These are phyloP conservation scores for Aproaerema taeniolella DNA, from an alignment of 2,888 invertebrate genomes.

Conservation along the genomic window DNA sequence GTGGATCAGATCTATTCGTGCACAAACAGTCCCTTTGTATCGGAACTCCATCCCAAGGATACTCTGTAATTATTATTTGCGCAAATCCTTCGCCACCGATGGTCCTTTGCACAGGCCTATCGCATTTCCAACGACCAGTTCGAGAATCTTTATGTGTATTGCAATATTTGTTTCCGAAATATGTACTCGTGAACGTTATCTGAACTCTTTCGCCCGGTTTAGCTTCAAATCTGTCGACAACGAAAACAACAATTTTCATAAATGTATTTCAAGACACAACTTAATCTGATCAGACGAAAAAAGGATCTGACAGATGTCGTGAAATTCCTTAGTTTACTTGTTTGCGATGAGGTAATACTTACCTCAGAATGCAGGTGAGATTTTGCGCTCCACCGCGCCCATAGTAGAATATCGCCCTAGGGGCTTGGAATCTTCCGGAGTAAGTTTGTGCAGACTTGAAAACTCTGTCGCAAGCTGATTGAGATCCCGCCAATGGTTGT, in stretches of 20 bases:
- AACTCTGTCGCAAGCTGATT: slow-evolving; percentile 80
- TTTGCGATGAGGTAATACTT: slow-evolving; percentile 15
- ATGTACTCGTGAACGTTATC: slow-evolving; percentile 81
- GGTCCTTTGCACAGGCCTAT: slow-evolving; percentile 66
- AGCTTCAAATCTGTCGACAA: slow-evolving; percentile 80
- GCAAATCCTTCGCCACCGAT: slow-evolving; percentile 74
- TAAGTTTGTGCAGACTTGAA: slow-evolving; percentile 75
- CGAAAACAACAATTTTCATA: neutral
- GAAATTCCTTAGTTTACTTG: neutral
- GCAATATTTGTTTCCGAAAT: slow-evolving; percentile 83
- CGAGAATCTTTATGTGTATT: slow-evolving; percentile 81
- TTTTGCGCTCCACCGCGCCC: slow-evolving; percentile 88
- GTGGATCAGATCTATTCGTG: slow-evolving; percentile 81
- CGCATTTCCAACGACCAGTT: slow-evolving; percentile 83
- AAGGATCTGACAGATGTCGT: neutral
- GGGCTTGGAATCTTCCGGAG: slow-evolving; percentile 83
- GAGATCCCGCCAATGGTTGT: slow-evolving; percentile 73
- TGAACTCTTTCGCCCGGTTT: slow-evolving; percentile 82
- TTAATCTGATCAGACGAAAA: slow-evolving; percentile 4
- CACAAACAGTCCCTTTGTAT: slow-evolving; percentile 85
- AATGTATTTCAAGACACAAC: neutral
- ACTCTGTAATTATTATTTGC: slow-evolving; percentile 81
- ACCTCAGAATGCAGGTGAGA: slow-evolving; percentile 84
- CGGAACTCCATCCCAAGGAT: slow-evolving; percentile 82
- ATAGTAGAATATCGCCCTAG: slow-evolving; percentile 88